Conservation (phyloP, 1,140 invertebrate genomes). For the Drosophila lowei region DNA sequence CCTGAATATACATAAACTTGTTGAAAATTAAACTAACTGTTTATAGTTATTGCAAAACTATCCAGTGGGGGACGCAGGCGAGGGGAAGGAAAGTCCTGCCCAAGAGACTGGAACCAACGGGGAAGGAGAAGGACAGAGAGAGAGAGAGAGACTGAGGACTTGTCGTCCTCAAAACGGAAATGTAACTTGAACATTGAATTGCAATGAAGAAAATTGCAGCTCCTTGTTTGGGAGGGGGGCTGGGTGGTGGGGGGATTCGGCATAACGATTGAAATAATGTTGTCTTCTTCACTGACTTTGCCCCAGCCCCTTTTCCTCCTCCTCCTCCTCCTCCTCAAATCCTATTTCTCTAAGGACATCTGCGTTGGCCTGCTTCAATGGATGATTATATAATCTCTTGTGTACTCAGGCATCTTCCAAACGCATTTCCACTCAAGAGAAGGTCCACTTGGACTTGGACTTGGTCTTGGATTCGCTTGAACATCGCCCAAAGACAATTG, state of each 20-base stretch:
- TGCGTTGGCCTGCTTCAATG: background rate
- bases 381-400: constrained; percentile 41
- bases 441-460: background rate
- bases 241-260: background rate
- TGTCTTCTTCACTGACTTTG: constrained; percentile 6
- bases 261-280: constrained; percentile 43
- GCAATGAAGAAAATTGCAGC: constrained; percentile 38
- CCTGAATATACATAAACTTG: constrained; percentile 56
- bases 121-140: constrained; percentile 5
- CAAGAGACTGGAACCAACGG: constrained; percentile 23
- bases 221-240: background rate
- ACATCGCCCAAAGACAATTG: constrained; percentile 43
- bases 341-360: constrained; percentile 20
- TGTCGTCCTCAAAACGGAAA: constrained; percentile 26
- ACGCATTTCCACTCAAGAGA: constrained; percentile 33
- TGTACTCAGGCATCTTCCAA: constrained; percentile 25
- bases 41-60: constrained; percentile 67
- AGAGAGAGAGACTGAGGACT: background rate
- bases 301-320: background rate
- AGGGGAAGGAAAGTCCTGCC: background rate
- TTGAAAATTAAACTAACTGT: constrained; percentile 74
- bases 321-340: background rate
- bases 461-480: constrained; percentile 5
- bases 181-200: constrained; percentile 54
- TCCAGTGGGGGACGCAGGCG: background rate